Conservation (phyloP, 1,140 invertebrate species). For the Hestina assimilis region DNA sequence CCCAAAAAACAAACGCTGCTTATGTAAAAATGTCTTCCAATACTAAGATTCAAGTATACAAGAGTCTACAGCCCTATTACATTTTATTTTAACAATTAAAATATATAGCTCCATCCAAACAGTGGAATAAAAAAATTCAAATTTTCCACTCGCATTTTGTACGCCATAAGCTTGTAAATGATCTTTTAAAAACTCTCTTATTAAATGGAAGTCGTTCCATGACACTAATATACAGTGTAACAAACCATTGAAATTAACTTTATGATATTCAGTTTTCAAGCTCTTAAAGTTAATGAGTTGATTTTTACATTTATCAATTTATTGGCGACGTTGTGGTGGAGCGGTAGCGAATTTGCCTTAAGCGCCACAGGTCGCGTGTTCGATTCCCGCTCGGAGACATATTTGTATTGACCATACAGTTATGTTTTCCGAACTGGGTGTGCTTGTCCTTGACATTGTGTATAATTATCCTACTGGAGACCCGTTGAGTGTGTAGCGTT, state of each 20-base stretch:
- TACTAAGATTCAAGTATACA: neutral
- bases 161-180: slow-evolving; percentile 14
- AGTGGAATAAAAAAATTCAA: neutral
- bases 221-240: slow-evolving; percentile 23
- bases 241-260: slow-evolving; percentile 15
- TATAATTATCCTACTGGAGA: too few relatives aligned
- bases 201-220: slow-evolving; percentile 17
- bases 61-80: neutral
- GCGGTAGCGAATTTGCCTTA: too few relatives aligned
- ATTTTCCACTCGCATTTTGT: slow-evolving; percentile 6
- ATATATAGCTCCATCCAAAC: neutral
- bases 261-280: slow-evolving; percentile 2
- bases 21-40: neutral
- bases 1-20: too few relatives aligned
- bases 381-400: too few relatives aligned
- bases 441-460: too few relatives aligned
- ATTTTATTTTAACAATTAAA: slow-evolving; percentile 1
- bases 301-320: too few relatives aligned
- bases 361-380: too few relatives aligned
- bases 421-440: too few relatives aligned
- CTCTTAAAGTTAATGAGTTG: neutral
- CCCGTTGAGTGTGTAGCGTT: too few relatives aligned
- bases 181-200: slow-evolving; percentile 27
- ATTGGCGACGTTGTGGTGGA: too few relatives aligned
- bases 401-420: too few relatives aligned